Evolutionary conservation across 2,113 vertebrate genomes (phyloP), one percentile per base, ranked within the genome.

Genomic region (Acinonyx jubatus): DNA sequence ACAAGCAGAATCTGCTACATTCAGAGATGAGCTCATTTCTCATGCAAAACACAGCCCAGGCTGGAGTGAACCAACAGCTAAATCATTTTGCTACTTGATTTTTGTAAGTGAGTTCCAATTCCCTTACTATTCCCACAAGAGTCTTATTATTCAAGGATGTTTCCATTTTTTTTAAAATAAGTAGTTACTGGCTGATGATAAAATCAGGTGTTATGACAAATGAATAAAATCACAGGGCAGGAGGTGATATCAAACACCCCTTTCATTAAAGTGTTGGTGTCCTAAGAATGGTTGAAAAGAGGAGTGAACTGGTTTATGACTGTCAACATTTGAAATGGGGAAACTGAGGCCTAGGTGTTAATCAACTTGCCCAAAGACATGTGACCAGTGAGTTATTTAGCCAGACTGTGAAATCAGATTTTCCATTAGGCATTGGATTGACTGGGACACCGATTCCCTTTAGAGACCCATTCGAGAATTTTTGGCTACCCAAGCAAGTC

Each of bases 41-140:
- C 88, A 96, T 74, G 87, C 87, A 95, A 95, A 95, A 66, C 95
- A 74, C 65, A 98, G 92, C 82, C 38, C 48, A 80, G 91, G 88
- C 94, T 98, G 84, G 76, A 92, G 84, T 68, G 48, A 97, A 96
- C 78, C 86, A 92, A 82, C 36, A 96, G 66, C 68, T 81, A 93
- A 93, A 93, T 89, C 23, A 25, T 79, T 86, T 79, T 89, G 81
- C 91, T 89, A 79, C 36, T 93, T 90, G 80, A 94, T 97, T 89
- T 96, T 97, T 96, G 29, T 91, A 94, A 97, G 71, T 96, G 66
- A 96, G 38, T 88, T 96, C 81, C 87, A 97, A 93, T 93, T 98
- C 80, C 61, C 15, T 85, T 89, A n/a, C 63, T 63, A 79, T 91
- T 96, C 38, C 55, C 61, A 80, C 10, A 85, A 71, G 95, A 85